Evolutionary conservation across 1,140 invertebrate genomes (phyloP), one percentile per base, ranked within the genome.

Genomic region (Pogonus chalceus): DNA sequence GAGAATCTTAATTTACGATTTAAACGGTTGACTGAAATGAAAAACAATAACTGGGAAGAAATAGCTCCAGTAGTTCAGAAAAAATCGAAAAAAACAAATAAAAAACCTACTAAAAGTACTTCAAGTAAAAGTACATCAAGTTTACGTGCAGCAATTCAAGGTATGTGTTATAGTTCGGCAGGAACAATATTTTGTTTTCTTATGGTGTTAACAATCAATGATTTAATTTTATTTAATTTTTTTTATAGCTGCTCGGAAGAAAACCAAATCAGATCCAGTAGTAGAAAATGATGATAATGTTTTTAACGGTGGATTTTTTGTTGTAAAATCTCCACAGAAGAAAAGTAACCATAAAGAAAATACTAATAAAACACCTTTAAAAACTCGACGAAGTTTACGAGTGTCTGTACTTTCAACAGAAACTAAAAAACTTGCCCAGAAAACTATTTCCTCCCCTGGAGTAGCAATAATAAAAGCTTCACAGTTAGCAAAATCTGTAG

Each of bases 1-100:
- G 69, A 71, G 3, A 71, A 83, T 58, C 70, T 81, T 14, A 67
- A 81, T 37, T 65, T 65, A 24, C 67, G 79, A 9, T 82, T 82
- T 57, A 62, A 70, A 1, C 74, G 73, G 49, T 62, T 84, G 7
- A 60, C 69, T 2, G 62, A 69, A 49, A 60, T 79, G 22, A 73
- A 71, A 54, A 48, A 55, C 0, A 76, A 73, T 21, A 69, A 73
- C 52, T 84, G 81, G 81, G 47, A 64, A 9, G 77, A 79, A 56
- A 56, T 67, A 23, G n/a, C 63, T 24, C 62, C 65, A 0, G 53
- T 56, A 61, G 58, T 14, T 53, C 50, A 46, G 20, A 56, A 58
- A 57, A 16, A 23, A 31, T 39, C 35, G 35, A 21, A 16, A 12
- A 43, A 7, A 35, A 21, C 37, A 14, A 26, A 51, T 37, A 9